Base-by-base conservation (phyloP, 2,888 invertebrate species). In the Antitype chi region DNA sequence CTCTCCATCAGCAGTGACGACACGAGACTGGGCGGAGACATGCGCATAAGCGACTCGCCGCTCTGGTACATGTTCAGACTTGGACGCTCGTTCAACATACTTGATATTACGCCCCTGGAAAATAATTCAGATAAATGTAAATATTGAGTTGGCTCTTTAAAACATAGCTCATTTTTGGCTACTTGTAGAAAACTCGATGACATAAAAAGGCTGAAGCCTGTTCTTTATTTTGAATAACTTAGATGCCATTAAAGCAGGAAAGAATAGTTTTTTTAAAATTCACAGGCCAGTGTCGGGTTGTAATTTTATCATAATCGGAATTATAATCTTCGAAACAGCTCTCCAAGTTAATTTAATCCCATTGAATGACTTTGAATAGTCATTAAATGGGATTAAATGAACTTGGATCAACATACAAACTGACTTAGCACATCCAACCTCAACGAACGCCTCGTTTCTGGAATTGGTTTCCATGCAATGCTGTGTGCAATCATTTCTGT, bases 11-110 rank as follows among this genome's bases (percentile, higher is more conserved):
- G 91, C 0, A 96, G 85, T 0, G 97, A 97, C 25, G 97, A 97
- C 25, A 97, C 97, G 43, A 97, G 94, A 86, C 97, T 97, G 0
- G 97, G 97, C 0, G 97, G 97, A 0, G 95, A 97, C 97, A 92
- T 97, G 11, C 96, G 89, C 95, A 96, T 95, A 1, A 96, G 90
- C 0, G 95, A 96, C 78, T 96, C 96, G 0, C 96, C 96, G 82
- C 96, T 96, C 82, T 94, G 95, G 83, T 95, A 96, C 96, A 96
- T 96, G 88, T 94, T 95, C 9, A 96, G 91, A 75, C 96, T 96
- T 28, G 94, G 92, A 2, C 96, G 94, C 59, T 96, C 96, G 87
- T 94, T 94, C 88, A 95, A 86, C 66, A 94, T 91, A 81, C 93
- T 95, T 68, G 93, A 90, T 63, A 97, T 92, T 47, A 47, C 43